Conservation (phyloP, 2,113 vertebrate species). For the Campylomormyrus numenius region DNA sequence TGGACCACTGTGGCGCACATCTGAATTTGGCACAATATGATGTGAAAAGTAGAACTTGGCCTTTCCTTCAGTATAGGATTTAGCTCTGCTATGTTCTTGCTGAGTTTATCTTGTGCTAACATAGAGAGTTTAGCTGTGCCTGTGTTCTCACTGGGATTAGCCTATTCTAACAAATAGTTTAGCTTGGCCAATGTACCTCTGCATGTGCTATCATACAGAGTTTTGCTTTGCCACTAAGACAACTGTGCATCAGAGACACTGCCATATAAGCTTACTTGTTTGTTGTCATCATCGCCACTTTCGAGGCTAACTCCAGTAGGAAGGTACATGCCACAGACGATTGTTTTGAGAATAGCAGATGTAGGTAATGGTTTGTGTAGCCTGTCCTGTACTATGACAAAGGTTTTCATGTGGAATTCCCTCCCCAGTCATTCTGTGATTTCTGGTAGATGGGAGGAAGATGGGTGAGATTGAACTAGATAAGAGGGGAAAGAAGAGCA, state of each 20-base stretch:
- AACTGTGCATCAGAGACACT: background rate
- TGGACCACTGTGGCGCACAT: background rate
- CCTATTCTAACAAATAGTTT: background rate
- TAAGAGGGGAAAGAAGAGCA: background rate
- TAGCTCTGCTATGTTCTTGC: background rate
- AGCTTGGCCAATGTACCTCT: background rate
- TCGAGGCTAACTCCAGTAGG: background rate
- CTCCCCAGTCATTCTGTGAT: conserved; percentile 18
- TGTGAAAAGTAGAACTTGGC: background rate
- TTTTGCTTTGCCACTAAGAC: background rate
- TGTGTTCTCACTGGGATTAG: background rate
- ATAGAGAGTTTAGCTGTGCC: background rate
- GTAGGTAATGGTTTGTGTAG: background rate
- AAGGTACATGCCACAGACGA: background rate
- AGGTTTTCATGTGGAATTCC: background rate
- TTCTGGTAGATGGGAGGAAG: conserved; percentile 47
- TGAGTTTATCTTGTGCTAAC: background rate
- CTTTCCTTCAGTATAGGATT: background rate
- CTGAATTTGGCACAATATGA: background rate
- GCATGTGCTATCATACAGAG: background rate
- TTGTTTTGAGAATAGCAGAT: background rate
- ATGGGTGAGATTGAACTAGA: conserved; percentile 34
- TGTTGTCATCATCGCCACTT: background rate
- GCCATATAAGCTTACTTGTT: background rate
- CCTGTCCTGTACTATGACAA: background rate